Percentiles rank a stretch among this genome's conserved stretches.
These are phyloP conservation scores for Lithophane semibrunnea DNA, from an alignment of 2,888 invertebrate genomes.

Conservation along the genomic window DNA sequence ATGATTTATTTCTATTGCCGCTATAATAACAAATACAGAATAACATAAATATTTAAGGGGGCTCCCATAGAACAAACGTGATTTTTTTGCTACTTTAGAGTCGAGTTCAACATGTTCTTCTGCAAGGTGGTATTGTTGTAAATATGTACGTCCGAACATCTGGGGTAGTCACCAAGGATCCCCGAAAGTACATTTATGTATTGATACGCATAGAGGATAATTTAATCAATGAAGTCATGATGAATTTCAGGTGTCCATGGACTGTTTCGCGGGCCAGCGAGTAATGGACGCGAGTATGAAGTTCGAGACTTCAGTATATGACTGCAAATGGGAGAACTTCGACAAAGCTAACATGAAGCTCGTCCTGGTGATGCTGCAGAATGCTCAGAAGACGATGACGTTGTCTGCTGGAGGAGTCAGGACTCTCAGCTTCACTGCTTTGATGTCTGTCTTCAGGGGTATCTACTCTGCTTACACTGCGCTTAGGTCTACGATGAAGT, in stretches of 20 bases:
- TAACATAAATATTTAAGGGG: too few relatives aligned
- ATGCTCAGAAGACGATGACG: slow-evolving; percentile 76
- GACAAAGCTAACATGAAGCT: slow-evolving; percentile 76
- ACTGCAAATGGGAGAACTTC: slow-evolving; percentile 82
- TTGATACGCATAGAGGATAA: not conserved
- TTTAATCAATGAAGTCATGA: not conserved
- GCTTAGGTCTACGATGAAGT: slow-evolving; percentile 72
- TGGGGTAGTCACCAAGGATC: not conserved
- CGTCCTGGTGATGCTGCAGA: slow-evolving; percentile 76
- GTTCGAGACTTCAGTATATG: slow-evolving; percentile 78
- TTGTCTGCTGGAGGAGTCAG: slow-evolving; percentile 80
- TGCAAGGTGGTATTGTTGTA: not conserved
- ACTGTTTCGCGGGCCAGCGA: slow-evolving; percentile 79
- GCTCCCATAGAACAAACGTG: too few relatives aligned
- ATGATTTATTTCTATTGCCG: too few relatives aligned
- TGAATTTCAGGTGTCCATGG: slow-evolving; percentile 70
- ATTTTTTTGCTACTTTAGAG: too few relatives aligned
- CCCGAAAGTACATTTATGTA: not conserved
- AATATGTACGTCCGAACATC: not conserved
- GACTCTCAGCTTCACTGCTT: slow-evolving; percentile 72
- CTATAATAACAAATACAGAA: too few relatives aligned
- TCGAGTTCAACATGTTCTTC: not conserved
- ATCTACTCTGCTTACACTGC: slow-evolving; percentile 82
- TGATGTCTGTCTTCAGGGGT: slow-evolving; percentile 76
- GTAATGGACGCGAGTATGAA: slow-evolving; percentile 75